Conservation (phyloP, 2,888 invertebrate genomes). For the Rotaria magnacalcarata region DNA sequence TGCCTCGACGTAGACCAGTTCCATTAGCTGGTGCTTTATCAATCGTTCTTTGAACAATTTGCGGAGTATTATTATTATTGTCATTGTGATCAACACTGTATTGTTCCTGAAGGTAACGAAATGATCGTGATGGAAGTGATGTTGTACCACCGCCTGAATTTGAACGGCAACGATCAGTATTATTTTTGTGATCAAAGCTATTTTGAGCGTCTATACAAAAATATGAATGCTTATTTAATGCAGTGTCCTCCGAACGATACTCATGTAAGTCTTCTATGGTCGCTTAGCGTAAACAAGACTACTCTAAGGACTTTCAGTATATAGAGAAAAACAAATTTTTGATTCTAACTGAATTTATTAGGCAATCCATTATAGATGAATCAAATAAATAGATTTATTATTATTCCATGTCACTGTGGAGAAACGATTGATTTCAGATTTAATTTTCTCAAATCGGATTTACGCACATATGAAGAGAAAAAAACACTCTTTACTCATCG, state of each 20-base stretch:
- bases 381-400: not conserved
- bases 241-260: not conserved
- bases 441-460: too few relatives aligned
- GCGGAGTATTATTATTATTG: not conserved
- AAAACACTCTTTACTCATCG: too few relatives aligned
- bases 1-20: constrained; percentile 2
- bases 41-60: not conserved
- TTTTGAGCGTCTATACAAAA: not conserved
- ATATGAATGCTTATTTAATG: not conserved
- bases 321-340: too few relatives aligned
- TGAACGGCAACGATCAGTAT: not conserved
- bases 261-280: too few relatives aligned
- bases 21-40: too few relatives aligned
- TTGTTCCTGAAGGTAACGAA: constrained; percentile 44
- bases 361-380: not conserved
- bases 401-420: too few relatives aligned
- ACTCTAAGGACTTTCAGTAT: too few relatives aligned
- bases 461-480: too few relatives aligned
- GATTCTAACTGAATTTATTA: not conserved
- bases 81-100: not conserved
- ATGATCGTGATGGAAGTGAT: constrained; percentile 38
- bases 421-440: too few relatives aligned
- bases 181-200: not conserved
- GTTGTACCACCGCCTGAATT: too few relatives aligned
- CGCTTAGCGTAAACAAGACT: too few relatives aligned